These are phyloP conservation scores for Nipponia nippon DNA, from an alignment of 2,113 vertebrate species.

Conservation along the genomic window DNA sequence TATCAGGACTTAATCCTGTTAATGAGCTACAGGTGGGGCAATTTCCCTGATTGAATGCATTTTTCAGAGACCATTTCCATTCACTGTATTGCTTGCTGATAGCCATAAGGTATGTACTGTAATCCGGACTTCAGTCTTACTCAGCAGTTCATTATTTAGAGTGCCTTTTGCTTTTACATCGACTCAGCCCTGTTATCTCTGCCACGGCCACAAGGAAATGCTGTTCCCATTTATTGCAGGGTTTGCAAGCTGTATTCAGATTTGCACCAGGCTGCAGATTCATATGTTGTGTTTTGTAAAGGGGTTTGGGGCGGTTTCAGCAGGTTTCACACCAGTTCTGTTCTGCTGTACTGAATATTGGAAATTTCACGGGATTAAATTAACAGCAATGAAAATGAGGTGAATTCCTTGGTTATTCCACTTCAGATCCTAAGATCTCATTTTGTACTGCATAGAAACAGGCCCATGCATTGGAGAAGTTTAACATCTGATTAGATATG, in stretches of 20 bases:
- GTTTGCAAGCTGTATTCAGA: neutral
- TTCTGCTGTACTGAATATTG: neutral
- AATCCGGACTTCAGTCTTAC: neutral
- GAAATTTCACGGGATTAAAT: neutral
- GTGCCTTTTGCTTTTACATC: neutral
- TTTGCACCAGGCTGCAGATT: neutral
- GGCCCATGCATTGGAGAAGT: neutral
- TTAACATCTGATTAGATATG: neutral
- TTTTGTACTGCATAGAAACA: neutral
- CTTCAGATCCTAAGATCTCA: neutral
- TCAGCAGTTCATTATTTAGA: constrained; percentile 29
- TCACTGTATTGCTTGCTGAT: neutral
- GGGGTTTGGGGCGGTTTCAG: neutral
- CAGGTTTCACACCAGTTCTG: neutral
- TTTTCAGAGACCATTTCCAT: constrained; percentile 52
- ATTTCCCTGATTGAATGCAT: constrained; percentile 33
- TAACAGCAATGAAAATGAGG: neutral
- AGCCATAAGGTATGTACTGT: neutral
- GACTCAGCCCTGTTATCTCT: neutral
- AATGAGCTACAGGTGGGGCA: constrained; percentile 70
- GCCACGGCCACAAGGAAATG: neutral
- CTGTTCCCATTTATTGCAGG: neutral
- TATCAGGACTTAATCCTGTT: constrained; percentile 60
- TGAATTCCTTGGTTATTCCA: neutral
- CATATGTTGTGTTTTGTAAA: neutral